Base-by-base conservation (phyloP, 1,140 invertebrate species). In the Diploscapter pachys region DNA sequence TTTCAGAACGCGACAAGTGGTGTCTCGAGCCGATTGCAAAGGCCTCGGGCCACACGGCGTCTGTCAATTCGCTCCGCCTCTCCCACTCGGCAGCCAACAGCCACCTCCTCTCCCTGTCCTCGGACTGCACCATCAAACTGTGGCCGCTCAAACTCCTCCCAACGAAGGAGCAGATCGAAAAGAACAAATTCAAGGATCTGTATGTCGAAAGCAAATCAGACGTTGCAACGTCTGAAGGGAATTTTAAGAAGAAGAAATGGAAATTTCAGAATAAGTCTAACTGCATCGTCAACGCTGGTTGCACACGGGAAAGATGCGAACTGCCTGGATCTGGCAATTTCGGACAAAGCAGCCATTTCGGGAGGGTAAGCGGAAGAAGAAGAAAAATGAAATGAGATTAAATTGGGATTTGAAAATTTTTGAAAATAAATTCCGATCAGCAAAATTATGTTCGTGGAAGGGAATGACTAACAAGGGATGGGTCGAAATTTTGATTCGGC, bases 291-390 rank as follows among this genome's bases (percentile, higher is more conserved):
- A 8, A 85, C 83, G 4, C 64, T 86, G 56, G 80, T 86, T 11
- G 83, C 83, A 5, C 83, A 85, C 66, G 53, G 72, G 48, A 85
- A 85, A 73, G 83, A 85, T 61, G 76, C 85, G 49, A 85, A 79
- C 6, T 72, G 77, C 49, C 70, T 85, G 54, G 84, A 86, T 53
- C 57, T 86, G n/a, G 76, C 80, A 55, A 65, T 64, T 9, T 85
- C 83, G 48, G 83, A 85, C 67, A 78, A 79, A 61, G 64, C 86
- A 5, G 82, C 89, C 78, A 89, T 92, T 3, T 94, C 94, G 72
- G 93, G 91, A 49, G 75, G 74, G 55, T 63, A 31, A 31, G 31
- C 31, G 1, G 31, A 31, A 31, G 31, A 31, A 31, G 31, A 31
- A 31, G 31, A 1, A 31, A 31, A 31, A 31, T 31, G 31, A 31